A percentile compares a stretch with the other conserved stretches of the same genome.
Evolutionary conservation across 2,113 vertebrate genomes (phyloP).

Genomic region (Stegastes partitus): DNA sequence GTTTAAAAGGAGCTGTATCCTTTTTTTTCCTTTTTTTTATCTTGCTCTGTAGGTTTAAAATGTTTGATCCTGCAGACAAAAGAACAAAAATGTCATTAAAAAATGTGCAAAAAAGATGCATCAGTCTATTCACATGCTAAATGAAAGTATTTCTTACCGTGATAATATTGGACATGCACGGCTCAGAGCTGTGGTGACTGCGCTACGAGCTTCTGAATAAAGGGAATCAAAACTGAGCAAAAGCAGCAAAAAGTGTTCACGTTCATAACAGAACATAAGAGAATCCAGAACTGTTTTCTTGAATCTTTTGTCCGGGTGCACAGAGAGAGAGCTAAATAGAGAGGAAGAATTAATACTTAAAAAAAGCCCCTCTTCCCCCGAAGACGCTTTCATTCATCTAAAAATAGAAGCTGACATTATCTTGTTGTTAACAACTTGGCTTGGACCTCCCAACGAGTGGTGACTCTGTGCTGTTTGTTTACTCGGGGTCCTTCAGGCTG

Average conservation of each 20-base stretch:
- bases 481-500: slow-evolving; percentile 46
- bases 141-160: background rate
- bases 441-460: slow-evolving; percentile 37
- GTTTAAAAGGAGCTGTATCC: background rate
- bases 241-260: too few species aligned
- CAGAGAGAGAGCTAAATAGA: slow-evolving; percentile 1
- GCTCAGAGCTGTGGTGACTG: background rate
- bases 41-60: background rate
- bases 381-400: slow-evolving; percentile 42
- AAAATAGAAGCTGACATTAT: slow-evolving; percentile 65
- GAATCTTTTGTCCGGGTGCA: slow-evolving; percentile 10
- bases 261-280: background rate
- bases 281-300: background rate
- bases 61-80: background rate
- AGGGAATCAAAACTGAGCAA: background rate
- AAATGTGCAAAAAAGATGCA: slow-evolving; percentile 3
- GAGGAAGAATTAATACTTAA: slow-evolving; percentile 57
- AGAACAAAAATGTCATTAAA: too few species aligned
- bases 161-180: background rate
- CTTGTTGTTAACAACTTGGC: slow-evolving; percentile 55
- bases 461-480: slow-evolving; percentile 42
- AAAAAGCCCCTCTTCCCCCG: slow-evolving; percentile 20
- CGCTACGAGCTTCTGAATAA: background rate
- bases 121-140: background rate
- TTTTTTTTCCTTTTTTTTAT: too few species aligned